Evolutionary conservation across 2,113 vertebrate genomes (phyloP).

Genomic region (Taurulus bubalis): DNA sequence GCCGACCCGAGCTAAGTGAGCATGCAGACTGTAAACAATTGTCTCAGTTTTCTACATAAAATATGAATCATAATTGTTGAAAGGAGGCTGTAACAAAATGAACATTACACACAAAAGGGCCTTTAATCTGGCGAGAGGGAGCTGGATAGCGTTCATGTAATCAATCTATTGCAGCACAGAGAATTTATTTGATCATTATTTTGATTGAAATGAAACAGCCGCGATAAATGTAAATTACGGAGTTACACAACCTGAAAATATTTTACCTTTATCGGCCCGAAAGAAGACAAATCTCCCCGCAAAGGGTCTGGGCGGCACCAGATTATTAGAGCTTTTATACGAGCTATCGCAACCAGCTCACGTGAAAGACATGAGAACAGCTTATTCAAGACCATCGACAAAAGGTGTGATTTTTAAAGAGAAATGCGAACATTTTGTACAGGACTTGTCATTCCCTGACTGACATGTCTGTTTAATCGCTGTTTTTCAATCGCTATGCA

Average conservation of each 20-base stretch:
- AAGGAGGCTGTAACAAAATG: neutral
- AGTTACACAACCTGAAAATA: slow-evolving; percentile 60
- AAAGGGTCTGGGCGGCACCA: slow-evolving; percentile 61
- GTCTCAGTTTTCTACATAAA: neutral
- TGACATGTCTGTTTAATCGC: slow-evolving; percentile 45
- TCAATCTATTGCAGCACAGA: slow-evolving; percentile 2
- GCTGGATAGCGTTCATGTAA: neutral
- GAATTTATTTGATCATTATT: slow-evolving; percentile 33
- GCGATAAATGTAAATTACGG: slow-evolving; percentile 63
- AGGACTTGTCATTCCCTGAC: slow-evolving; percentile 13
- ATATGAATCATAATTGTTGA: neutral
- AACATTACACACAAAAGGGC: neutral
- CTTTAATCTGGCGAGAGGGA: neutral
- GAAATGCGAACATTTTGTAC: slow-evolving; percentile 38
- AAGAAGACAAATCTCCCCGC: slow-evolving; percentile 57
- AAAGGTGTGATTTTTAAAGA: slow-evolving; percentile 40
- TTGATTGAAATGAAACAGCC: slow-evolving; percentile 65
- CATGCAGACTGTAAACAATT: neutral
- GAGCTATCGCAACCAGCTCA: slow-evolving; percentile 33
- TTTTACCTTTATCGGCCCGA: slow-evolving; percentile 55
- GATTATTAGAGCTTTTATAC: slow-evolving; percentile 60
- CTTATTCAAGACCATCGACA: slow-evolving; percentile 35
- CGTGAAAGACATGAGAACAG: slow-evolving; percentile 48
- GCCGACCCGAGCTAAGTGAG: neutral
- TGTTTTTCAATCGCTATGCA: slow-evolving; percentile 9